phyloP scores from a whole-genome alignment of 2,797 vertebrate species.

The Chrysocyon brachyurus region DNA sequence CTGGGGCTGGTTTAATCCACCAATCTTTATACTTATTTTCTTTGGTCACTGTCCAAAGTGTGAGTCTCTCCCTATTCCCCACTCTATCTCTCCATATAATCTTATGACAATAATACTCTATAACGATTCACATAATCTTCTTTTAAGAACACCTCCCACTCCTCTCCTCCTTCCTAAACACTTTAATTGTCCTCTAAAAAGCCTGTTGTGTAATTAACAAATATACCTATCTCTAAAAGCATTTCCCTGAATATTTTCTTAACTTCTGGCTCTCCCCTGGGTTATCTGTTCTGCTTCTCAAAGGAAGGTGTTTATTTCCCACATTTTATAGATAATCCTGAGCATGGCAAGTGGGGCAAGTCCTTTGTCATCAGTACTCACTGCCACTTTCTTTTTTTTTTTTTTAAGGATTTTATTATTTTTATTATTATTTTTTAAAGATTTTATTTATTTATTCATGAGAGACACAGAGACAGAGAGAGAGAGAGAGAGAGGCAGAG shows the following conservation, averaged over 20 bases:
- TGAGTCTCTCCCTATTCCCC: neutral
- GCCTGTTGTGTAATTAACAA: constrained; percentile 1
- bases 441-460: no score
- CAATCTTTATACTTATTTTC: constrained; percentile 43
- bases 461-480: no score
- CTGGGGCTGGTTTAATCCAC: neutral
- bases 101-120: constrained; percentile 46
- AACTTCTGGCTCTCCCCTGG: neutral
- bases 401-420: no score
- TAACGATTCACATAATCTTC: neutral
- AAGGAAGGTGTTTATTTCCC: neutral
- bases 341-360: neutral
- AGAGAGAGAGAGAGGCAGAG: no score
- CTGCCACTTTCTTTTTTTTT: neutral
- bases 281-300: neutral
- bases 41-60: constrained; percentile 64
- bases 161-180: neutral
- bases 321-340: neutral
- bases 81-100: neutral
- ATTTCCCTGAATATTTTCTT: neutral
- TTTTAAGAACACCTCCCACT: neutral
- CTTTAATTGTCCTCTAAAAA: neutral
- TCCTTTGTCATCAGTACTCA: neutral
- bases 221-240: neutral
- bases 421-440: no score